phyloP scores from a whole-genome alignment of 1,140 invertebrate species.

The Zaprionus inermis region DNA sequence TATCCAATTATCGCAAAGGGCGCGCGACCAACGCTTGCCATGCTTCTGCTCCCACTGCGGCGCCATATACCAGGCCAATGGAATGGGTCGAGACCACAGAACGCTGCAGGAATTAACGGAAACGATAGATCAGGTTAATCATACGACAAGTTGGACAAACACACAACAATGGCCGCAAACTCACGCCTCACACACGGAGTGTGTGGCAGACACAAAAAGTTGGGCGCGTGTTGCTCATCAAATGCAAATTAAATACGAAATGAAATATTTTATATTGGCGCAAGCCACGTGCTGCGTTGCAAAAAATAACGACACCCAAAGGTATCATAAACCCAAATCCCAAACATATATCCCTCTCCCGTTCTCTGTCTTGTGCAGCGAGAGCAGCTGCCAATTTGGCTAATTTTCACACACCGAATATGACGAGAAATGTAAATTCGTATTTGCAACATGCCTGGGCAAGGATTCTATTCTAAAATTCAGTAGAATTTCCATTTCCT shows the following conservation, averaged over 20 bases:
- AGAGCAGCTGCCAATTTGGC: slow-evolving; percentile 26
- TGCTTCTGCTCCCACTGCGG: slow-evolving; percentile 93
- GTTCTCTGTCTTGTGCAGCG: no score
- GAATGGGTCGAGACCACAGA: slow-evolving; percentile 95
- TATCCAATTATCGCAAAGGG: slow-evolving; percentile 94
- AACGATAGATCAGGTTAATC: slow-evolving; percentile 30
- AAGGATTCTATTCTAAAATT: neutral
- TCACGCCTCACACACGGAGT: neutral
- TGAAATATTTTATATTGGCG: slow-evolving; percentile 26
- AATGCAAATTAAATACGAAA: slow-evolving; percentile 44
- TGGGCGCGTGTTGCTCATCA: slow-evolving; percentile 34
- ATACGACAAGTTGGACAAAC: slow-evolving; percentile 25
- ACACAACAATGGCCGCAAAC: neutral
- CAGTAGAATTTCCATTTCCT: neutral
- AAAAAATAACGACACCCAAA: slow-evolving; percentile 66
- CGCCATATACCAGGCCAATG: slow-evolving; percentile 95
- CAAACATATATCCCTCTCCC: slow-evolving; percentile 11
- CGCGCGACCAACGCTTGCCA: slow-evolving; percentile 91
- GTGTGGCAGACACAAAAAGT: neutral
- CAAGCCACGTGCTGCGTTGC: slow-evolving; percentile 23
- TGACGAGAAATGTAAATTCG: neutral
- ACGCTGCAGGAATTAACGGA: slow-evolving; percentile 85
- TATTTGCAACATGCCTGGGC: neutral
- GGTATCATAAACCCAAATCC: slow-evolving; percentile 70
- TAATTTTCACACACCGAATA: slow-evolving; percentile 10